Conservation (phyloP, 2,797 vertebrate species). For the Parambassis ranga region DNA sequence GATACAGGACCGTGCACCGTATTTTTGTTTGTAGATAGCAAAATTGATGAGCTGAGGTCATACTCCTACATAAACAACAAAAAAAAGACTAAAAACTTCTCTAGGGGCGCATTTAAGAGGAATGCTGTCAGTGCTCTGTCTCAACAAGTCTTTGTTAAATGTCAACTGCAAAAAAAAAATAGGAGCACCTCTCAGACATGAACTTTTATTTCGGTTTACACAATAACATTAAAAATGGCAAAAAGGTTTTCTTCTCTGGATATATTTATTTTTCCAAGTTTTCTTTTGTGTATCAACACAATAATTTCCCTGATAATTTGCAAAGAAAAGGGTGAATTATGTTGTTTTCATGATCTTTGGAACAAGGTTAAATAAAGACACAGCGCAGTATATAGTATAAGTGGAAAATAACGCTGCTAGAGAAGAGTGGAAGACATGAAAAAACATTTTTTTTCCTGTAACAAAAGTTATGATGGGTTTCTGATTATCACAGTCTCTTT, state of each 20-base stretch:
- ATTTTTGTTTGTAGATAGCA: slow-evolving; percentile 46
- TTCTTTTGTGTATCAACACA: background rate
- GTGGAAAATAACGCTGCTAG: background rate
- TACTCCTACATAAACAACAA: slow-evolving; percentile 27
- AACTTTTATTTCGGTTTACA: slow-evolving; percentile 37
- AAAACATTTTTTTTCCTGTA: background rate
- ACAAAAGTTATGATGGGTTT: background rate
- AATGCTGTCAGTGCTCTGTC: background rate
- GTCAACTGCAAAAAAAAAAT: slow-evolving; percentile 24
- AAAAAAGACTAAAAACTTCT: slow-evolving; percentile 46
- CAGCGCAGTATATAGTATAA: background rate
- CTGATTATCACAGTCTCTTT: background rate
- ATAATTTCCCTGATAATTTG: background rate
- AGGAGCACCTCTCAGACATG: slow-evolving; percentile 1
- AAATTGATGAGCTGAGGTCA: slow-evolving; percentile 37
- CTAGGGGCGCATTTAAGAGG: slow-evolving; percentile 13
- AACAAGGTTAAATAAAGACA: background rate
- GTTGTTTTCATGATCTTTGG: background rate
- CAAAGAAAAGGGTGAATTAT: background rate
- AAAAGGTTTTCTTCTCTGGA: background rate
- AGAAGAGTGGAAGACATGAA: background rate
- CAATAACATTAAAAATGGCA: slow-evolving; percentile 19
- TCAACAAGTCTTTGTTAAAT: slow-evolving; percentile 35
- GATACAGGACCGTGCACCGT: background rate
- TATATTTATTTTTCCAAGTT: background rate